Conservation (phyloP, 2,113 vertebrate species). For the Dasyurus viverrinus region DNA sequence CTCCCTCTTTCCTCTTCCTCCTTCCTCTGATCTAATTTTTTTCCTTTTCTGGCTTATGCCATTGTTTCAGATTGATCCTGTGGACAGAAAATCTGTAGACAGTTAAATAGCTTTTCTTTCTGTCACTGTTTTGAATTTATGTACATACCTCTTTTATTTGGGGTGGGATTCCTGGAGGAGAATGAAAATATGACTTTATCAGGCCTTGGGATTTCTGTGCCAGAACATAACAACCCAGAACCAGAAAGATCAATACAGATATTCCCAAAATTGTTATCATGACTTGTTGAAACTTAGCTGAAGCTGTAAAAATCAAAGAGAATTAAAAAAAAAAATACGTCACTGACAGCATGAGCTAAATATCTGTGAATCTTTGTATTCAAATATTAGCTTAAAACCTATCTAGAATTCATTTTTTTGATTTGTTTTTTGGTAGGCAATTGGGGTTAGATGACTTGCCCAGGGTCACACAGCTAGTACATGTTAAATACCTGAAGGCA, state of each 20-base stretch:
- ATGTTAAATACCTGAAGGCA: no score
- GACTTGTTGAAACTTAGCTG: not conserved
- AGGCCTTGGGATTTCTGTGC: slow-evolving; percentile 56
- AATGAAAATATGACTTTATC: slow-evolving; percentile 77
- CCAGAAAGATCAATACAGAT: accelerated
- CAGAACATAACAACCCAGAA: not conserved
- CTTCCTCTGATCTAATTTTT: not conserved
- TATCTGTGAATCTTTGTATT: not conserved
- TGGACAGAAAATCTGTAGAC: not conserved
- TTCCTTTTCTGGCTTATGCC: not conserved
- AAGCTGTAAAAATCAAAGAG: slow-evolving; percentile 55
- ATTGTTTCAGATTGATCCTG: not conserved
- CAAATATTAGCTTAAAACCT: not conserved
- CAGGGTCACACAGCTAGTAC: no score
- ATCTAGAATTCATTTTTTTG: not conserved
- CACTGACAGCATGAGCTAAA: accelerated
- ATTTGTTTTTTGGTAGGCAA: no score
- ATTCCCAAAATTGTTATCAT: accelerated
- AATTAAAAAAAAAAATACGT: not conserved
- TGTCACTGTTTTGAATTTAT: accelerated
- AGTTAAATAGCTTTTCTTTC: not conserved
- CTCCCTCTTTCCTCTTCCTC: not conserved
- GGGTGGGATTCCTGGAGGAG: slow-evolving; percentile 76
- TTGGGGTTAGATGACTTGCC: no score
- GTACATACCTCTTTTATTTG: slow-evolving; percentile 80